phyloP scores from a whole-genome alignment of 2,113 vertebrate species.

The Ornithorhynchus anatinus region DNA sequence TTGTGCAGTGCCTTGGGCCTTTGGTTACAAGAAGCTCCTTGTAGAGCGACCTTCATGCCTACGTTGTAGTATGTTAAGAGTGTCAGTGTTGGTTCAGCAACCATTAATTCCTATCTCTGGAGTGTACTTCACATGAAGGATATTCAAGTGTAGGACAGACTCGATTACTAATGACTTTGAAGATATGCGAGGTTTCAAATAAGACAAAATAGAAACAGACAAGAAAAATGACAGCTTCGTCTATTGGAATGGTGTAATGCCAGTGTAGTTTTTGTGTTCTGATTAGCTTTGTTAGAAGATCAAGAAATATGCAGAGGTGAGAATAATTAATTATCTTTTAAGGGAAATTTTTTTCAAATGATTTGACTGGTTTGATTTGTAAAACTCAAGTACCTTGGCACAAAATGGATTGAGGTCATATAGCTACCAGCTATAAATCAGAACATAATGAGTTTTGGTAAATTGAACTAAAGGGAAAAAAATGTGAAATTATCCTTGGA shows the following conservation, averaged over 20 bases:
- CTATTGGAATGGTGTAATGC: background rate
- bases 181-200: conserved; percentile 31
- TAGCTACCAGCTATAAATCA: background rate
- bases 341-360: background rate
- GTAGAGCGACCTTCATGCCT: conserved; percentile 46
- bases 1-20: background rate
- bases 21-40: conserved; percentile 30
- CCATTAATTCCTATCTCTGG: conserved; percentile 65
- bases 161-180: conserved; percentile 61
- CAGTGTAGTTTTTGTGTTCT: conserved; percentile 28
- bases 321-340: background rate
- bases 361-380: background rate
- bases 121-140: conserved; percentile 65
- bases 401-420: background rate
- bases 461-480: no score
- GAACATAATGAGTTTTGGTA: no score
- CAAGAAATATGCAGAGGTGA: background rate
- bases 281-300: background rate
- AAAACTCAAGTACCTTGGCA: background rate
- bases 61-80: conserved; percentile 37
- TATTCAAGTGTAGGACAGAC: conserved; percentile 58
- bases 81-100: conserved; percentile 49
- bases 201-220: conserved; percentile 37
- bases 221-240: conserved; percentile 50
- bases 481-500: no score